A percentile compares a stretch with the other conserved stretches of the same genome.
phyloP scores from a whole-genome alignment of 2,797 vertebrate genomes.

The Spinibarbus caldwelli region DNA sequence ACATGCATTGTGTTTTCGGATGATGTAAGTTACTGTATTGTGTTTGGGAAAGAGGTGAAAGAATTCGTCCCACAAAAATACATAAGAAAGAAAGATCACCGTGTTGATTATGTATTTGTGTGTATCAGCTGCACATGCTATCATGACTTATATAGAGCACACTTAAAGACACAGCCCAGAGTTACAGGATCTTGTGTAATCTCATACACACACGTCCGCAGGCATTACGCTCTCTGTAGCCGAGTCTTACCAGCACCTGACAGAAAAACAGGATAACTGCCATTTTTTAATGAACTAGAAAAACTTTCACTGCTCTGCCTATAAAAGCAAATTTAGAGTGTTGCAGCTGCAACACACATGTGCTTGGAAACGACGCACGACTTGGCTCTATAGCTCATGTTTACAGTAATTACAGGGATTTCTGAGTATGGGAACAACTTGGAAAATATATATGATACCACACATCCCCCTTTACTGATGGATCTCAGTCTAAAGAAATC shows the following conservation, averaged over 20 bases:
- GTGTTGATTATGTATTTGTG: neutral
- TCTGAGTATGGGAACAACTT: conserved; percentile 46
- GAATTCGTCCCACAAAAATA: neutral
- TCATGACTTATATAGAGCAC: neutral
- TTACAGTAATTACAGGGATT: conserved; percentile 59
- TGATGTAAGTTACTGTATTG: conserved; percentile 24
- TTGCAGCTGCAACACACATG: conserved; percentile 57
- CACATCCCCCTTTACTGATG: neutral
- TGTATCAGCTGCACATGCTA: neutral
- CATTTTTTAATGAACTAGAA: conserved; percentile 51
- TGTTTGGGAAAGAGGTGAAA: neutral
- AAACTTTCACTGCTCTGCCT: conserved; percentile 41
- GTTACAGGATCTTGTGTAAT: neutral
- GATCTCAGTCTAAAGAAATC: neutral
- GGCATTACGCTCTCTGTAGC: neutral
- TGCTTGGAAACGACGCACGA: conserved; percentile 36
- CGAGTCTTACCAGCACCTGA: neutral
- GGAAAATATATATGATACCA: conserved; percentile 34
- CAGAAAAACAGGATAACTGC: conserved; percentile 36
- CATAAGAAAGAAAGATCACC: neutral
- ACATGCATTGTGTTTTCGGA: conserved; percentile 16
- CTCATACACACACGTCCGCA: neutral
- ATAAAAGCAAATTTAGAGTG: conserved; percentile 55
- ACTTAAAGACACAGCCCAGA: neutral
- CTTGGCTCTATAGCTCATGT: conserved; percentile 46